Conservation (phyloP, 2,888 invertebrate genomes). For the Leistus spinibarbis region DNA sequence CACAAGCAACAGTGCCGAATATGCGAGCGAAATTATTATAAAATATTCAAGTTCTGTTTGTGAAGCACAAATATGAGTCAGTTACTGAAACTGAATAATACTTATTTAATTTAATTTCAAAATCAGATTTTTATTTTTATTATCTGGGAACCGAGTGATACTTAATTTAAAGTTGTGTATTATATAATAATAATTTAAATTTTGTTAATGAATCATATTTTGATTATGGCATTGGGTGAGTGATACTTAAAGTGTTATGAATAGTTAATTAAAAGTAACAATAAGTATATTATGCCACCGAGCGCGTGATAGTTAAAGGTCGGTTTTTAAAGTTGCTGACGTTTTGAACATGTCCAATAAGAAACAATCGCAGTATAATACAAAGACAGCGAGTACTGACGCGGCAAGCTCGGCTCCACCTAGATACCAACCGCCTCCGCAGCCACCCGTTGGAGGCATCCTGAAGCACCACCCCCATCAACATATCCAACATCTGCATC, state of each 20-base stretch:
- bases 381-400: slow-evolving; percentile 50
- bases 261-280: not conserved
- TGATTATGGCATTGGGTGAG: too few relatives aligned
- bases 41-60: not conserved
- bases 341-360: slow-evolving; percentile 55
- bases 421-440: slow-evolving; percentile 79
- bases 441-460: slow-evolving; percentile 68
- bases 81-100: too few relatives aligned
- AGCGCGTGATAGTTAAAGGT: not conserved
- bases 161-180: not conserved
- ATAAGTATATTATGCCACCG: not conserved
- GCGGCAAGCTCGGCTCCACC: slow-evolving; percentile 64
- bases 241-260: not conserved
- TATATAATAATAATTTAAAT: too few relatives aligned
- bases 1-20: slow-evolving; percentile 43
- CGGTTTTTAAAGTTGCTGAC: slow-evolving; percentile 17
- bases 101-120: too few relatives aligned
- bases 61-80: not conserved
- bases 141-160: not conserved
- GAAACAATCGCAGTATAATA: slow-evolving; percentile 54
- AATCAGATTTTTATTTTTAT: not conserved
- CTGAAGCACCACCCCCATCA: slow-evolving; percentile 60
- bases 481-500: slow-evolving; percentile 43
- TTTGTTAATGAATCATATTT: too few relatives aligned
- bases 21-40: not conserved